A percentile compares a stretch with the other conserved stretches of the same genome.
These are phyloP conservation scores for Dicroscelio sp. DNA, from an alignment of 2,888 invertebrate species.

Conservation along the genomic window DNA sequence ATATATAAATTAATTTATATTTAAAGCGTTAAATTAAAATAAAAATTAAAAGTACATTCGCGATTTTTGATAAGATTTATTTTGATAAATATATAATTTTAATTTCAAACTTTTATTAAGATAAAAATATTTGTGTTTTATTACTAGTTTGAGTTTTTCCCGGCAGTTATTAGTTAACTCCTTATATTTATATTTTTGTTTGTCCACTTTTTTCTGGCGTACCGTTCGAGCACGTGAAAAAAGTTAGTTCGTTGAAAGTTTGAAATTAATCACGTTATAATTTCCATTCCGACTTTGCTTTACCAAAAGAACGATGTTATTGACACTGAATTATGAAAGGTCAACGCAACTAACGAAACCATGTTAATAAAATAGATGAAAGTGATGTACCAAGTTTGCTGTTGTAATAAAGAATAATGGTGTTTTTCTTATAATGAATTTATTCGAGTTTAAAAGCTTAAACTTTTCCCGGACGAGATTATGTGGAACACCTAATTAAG, in stretches of 20 bases:
- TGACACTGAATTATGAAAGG: conserved; percentile 52
- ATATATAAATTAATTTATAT: too few relatives aligned
- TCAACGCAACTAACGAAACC: conserved; percentile 43
- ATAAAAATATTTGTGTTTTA: too few relatives aligned
- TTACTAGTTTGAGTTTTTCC: too few relatives aligned
- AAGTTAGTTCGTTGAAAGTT: neutral
- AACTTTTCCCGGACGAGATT: neutral
- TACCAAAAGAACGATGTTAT: conserved; percentile 43
- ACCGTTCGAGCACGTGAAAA: neutral
- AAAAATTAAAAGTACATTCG: too few relatives aligned
- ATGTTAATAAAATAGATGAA: conserved; percentile 7
- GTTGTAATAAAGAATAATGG: conserved; percentile 16
- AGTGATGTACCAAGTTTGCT: conserved; percentile 15
- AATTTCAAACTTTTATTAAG: too few relatives aligned
- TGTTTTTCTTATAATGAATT: conserved; percentile 21
- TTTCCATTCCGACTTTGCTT: conserved; percentile 29
- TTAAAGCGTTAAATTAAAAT: too few relatives aligned
- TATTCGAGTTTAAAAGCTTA: conserved; percentile 24
- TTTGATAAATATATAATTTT: too few relatives aligned
- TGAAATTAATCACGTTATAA: neutral
- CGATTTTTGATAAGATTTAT: too few relatives aligned
- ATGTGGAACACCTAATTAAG: neutral
- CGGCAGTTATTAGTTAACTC: too few relatives aligned
- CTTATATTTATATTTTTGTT: too few relatives aligned
- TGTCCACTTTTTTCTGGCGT: neutral